A percentile compares a stretch with the other conserved stretches of the same genome.
phyloP scores from a whole-genome alignment of 2,797 vertebrate genomes.

The Squalus acanthias region DNA sequence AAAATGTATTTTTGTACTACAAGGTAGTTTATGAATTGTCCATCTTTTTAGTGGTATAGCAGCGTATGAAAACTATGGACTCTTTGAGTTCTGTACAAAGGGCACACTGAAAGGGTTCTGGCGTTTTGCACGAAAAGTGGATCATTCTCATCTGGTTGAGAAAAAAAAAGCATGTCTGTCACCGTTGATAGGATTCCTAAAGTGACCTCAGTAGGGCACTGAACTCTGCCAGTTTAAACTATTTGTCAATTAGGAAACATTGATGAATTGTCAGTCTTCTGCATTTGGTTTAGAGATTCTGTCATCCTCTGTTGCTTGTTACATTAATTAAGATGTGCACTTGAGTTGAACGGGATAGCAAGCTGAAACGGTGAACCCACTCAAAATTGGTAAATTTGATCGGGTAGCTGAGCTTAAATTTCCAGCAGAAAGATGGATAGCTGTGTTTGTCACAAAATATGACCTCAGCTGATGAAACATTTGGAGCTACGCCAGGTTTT shows the following conservation, averaged over 20 bases:
- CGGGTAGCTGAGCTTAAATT: not conserved
- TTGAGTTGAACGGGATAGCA: not conserved
- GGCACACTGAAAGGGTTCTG: not conserved
- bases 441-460: not conserved
- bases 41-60: not conserved
- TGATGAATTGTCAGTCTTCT: slow-evolving; percentile 3
- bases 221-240: not conserved
- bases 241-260: not conserved
- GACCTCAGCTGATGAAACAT: not conserved
- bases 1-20: not conserved
- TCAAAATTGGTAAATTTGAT: not conserved
- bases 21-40: not conserved
- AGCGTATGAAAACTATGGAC: not conserved
- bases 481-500: not conserved
- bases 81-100: not conserved
- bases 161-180: not conserved
- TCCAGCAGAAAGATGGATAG: not conserved
- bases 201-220: not conserved
- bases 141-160: not conserved
- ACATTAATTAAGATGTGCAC: not conserved
- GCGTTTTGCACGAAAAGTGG: not conserved
- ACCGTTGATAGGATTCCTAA: not conserved
- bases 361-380: not conserved
- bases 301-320: not conserved
- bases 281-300: slow-evolving; percentile 3